These are phyloP conservation scores for Daboia siamensis DNA, from an alignment of 2,113 vertebrate species.

Conservation along the genomic window DNA sequence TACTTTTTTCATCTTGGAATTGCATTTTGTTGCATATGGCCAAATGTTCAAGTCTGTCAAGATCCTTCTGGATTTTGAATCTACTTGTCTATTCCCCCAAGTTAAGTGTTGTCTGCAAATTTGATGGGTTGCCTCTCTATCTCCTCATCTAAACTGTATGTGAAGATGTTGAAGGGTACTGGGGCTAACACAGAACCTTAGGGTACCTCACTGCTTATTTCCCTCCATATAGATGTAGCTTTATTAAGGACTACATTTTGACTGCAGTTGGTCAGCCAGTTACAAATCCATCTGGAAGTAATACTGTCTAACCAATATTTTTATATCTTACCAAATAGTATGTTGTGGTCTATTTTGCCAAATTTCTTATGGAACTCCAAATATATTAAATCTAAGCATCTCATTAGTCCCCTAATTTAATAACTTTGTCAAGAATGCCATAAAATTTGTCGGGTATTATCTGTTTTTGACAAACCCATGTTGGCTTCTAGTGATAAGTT, in stretches of 20 bases:
- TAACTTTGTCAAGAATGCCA: background rate
- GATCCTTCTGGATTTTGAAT: no score
- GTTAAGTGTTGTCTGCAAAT: no score
- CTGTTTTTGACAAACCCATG: background rate
- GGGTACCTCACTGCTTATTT: background rate
- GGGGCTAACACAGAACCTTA: no score
- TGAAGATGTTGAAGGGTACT: no score
- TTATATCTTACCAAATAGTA: background rate
- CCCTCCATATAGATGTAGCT: background rate
- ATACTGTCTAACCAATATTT: background rate
- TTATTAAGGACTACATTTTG: background rate
- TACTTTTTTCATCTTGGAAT: no score
- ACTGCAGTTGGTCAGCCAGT: background rate
- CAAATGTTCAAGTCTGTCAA: no score
- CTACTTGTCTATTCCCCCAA: no score
- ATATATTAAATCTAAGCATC: background rate
- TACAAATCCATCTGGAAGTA: background rate
- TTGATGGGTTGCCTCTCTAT: no score
- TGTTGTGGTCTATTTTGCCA: background rate
- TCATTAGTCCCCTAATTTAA: background rate
- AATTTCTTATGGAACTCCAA: background rate
- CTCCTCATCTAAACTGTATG: no score
- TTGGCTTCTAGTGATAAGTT: background rate
- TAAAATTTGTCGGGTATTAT: background rate
- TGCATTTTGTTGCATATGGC: no score